Base-by-base conservation (phyloP, 2,113 vertebrate genomes). In the Sinocyclocheilus anshuiensis region DNA sequence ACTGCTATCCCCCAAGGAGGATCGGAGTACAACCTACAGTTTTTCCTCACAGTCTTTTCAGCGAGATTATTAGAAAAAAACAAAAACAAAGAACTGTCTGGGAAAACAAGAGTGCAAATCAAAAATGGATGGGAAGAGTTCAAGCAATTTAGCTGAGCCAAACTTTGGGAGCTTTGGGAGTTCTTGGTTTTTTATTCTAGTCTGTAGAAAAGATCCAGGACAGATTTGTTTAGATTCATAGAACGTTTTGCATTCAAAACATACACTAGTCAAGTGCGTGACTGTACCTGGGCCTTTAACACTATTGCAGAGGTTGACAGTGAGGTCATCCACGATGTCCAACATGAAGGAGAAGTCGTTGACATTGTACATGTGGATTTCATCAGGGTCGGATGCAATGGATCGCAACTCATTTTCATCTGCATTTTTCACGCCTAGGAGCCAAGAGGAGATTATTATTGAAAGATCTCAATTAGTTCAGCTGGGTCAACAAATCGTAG, bases 381-480 rank as follows among this genome's bases (percentile, higher is more conserved):
- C 95, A 71, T 99, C 97, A 0, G 98, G 98, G 48, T 99, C 97
- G 0, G 97, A 88, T 29, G 97, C 97, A 65, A 99, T 99, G 92
- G 97, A 94, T 87, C 95, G 95, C 93, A 99, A 69, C 91, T 99
- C 97, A 77, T 93, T 95, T 93, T 98, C 97, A 77, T 99, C 98
- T 0, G 98, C 98, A 84, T 99, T 98, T 92, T 98, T 99, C 93
- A 99, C 97, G 93, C 98, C 98, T 99, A 90, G 57, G 61, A 87
- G 42, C 16, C 55, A 74, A 86, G 15, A 82, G 9, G 11, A 82
- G 80, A 80, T 15, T 3, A 67, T 71, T 13, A 53, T 24, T 39
- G 13, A 50, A 29, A 72, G 81, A 71, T 55, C 65, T 55, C 26
- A 83, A 8, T 33, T 36, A 18, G n/a, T 42, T 29, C 20, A 80